Conservation (phyloP, 2,888 invertebrate genomes). For the Erannis defoliaria region DNA sequence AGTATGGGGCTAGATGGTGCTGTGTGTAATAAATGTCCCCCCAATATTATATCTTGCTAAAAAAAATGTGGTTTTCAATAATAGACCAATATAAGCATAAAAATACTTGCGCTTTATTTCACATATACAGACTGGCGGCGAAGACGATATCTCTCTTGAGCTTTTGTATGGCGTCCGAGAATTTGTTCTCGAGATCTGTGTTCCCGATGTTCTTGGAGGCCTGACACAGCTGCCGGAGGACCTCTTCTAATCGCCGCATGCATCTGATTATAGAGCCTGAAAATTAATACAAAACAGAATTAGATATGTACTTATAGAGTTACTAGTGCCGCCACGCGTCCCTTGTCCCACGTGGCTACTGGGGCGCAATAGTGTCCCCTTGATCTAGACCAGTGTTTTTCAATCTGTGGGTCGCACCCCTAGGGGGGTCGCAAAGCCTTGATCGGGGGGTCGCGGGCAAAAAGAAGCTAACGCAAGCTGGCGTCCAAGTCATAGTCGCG, state of each 20-base stretch:
- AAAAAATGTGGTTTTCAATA: background rate
- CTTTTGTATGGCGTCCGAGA: constrained; percentile 95
- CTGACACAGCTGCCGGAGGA: constrained; percentile 97
- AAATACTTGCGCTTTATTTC: constrained; percentile 37
- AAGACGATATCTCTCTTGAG: constrained; percentile 99
- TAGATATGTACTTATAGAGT: background rate
- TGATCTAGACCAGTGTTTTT: too few species aligned
- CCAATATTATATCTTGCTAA: too few species aligned
- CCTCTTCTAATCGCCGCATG: constrained; percentile 98
- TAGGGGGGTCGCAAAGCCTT: too few species aligned
- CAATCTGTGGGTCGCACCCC: too few species aligned
- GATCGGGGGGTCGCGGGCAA: too few species aligned
- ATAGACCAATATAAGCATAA: constrained; percentile 4
- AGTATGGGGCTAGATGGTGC: too few species aligned
- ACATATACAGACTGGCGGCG: constrained; percentile 97
- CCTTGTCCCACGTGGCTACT: too few species aligned
- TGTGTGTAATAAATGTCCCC: too few species aligned
- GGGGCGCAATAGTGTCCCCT: too few species aligned
- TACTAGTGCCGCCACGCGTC: too few species aligned
- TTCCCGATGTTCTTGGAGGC: constrained; percentile 99
- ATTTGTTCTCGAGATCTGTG: constrained; percentile 97
- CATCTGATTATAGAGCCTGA: constrained; percentile 90
- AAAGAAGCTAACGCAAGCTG: too few species aligned
- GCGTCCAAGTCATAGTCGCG: too few species aligned
- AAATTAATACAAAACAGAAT: constrained; percentile 1